Conservation (phyloP, 2,797 vertebrate species). For the Harpagifer antarcticus region DNA sequence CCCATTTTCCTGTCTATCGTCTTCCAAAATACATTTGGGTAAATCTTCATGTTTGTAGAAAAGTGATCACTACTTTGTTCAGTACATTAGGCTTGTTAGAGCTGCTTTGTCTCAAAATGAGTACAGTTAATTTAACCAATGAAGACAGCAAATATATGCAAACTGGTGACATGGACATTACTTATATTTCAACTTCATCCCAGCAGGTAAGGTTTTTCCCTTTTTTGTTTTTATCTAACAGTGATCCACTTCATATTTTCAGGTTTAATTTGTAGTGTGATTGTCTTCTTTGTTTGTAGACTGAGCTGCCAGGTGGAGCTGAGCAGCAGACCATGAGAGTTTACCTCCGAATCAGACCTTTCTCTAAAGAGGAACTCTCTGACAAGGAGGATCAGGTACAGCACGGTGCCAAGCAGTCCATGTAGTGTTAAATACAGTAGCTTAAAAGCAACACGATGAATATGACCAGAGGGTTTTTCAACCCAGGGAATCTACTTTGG, state of each 20-base stretch:
- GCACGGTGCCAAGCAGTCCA: background rate
- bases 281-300: conserved; percentile 50
- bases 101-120: conserved; percentile 52
- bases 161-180: conserved; percentile 76
- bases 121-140: conserved; percentile 42
- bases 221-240: background rate
- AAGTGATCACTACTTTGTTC: background rate
- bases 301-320: conserved; percentile 35
- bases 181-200: conserved; percentile 42
- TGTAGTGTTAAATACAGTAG: background rate
- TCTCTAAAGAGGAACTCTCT: conserved; percentile 87
- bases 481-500: background rate
- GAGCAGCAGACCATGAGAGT: conserved; percentile 88
- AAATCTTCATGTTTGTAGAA: too few relatives aligned
- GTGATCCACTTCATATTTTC: background rate
- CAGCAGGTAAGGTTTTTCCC: conserved; percentile 41
- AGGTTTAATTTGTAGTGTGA: background rate
- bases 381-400: conserved; percentile 87
- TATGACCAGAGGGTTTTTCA: background rate
- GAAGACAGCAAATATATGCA: conserved; percentile 52
- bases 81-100: background rate
- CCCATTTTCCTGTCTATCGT: background rate
- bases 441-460: background rate
- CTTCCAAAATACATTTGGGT: background rate
- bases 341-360: conserved; percentile 90